Evolutionary conservation across 1,140 invertebrate genomes (phyloP).

Genomic region (Solen grandis): DNA sequence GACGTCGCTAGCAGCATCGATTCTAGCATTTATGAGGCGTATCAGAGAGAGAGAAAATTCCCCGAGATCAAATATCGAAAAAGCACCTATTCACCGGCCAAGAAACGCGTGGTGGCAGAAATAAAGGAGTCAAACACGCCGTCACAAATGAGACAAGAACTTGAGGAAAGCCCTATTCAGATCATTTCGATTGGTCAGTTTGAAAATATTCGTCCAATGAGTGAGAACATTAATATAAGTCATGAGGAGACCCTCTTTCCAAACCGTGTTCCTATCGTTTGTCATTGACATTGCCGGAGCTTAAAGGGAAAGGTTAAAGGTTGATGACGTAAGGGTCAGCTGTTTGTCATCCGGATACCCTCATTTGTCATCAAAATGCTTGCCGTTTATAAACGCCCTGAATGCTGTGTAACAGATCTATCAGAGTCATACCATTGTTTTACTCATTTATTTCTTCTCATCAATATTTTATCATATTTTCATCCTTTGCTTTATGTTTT

Average conservation of each 20-base stretch:
- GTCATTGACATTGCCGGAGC: constrained; percentile 32
- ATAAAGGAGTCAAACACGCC: not conserved
- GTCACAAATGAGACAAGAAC: not conserved
- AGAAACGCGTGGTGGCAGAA: constrained; percentile 3
- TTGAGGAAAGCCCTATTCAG: constrained; percentile 47
- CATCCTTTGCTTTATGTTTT: too few species aligned
- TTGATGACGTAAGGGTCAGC: too few species aligned
- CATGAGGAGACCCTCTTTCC: too few species aligned
- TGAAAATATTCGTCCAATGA: too few species aligned
- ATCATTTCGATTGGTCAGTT: constrained; percentile 20
- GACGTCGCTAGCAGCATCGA: not conserved
- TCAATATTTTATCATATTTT: too few species aligned
- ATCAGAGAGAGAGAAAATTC: constrained; percentile 48
- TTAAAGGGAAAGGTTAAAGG: constrained; percentile 25
- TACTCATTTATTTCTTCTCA: too few species aligned
- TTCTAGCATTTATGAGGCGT: constrained; percentile 11
- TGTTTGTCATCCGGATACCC: too few species aligned
- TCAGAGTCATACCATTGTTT: too few species aligned
- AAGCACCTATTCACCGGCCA: constrained; percentile 20
- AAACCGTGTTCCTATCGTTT: constrained; percentile 26
- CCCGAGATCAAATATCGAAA: constrained; percentile 40
- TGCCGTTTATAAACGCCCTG: too few species aligned
- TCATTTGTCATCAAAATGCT: too few species aligned
- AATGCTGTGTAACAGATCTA: too few species aligned
- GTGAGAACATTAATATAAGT: too few species aligned